Evolutionary conservation across 1,140 invertebrate genomes (phyloP), one percentile per base, ranked within the genome.

Genomic region (Sitodiplosis mosellana): DNA sequence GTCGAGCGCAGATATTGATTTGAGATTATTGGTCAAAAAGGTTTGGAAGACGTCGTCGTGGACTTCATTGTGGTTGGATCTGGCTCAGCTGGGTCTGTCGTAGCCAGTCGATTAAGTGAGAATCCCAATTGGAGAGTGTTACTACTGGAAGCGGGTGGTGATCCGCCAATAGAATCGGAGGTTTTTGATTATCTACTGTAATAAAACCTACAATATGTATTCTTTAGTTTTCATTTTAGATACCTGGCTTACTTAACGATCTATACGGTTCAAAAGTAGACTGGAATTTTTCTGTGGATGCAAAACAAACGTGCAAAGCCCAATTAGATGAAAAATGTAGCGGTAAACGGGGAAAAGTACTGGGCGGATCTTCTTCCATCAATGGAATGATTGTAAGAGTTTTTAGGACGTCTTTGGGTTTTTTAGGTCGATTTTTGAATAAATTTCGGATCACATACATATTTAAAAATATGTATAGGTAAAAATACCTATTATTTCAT

Each of bases 331-430:
- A 66, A 15, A 61, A 67, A 22, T 82, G 81, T 50, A 75, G 73
- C 49, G 84, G 81, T 80, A 80, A 83, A 0, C 65, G 81, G 27
- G 83, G 76, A 7, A 83, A 81, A 63, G 80, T 82, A 33, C 59
- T 88, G 5, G 90, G 90, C 8, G 90, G 91, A 2, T 80, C 76
- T 2, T 87, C 83, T 53, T 76, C 78, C 2, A 63, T 92, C 12
- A 93, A 93, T 59, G 87, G 82, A 2, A 91, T 93, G 87, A 79
- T 88, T 14, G n/a, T n/a, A n/a, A n/a, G n/a, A n/a, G n/a, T n/a
- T n/a, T n/a, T n/a, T n/a, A n/a, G n/a, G n/a, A n/a, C n/a, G n/a
- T n/a, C n/a, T n/a, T n/a, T n/a, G n/a, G n/a, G n/a, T 90, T 91
- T 59, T 79, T 85, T 1, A 70, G 89, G n/a, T n/a, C n/a, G n/a